Evolutionary conservation across 2,113 vertebrate species (phyloP).

Genomic region (Gallinago jamesoni): DNA sequence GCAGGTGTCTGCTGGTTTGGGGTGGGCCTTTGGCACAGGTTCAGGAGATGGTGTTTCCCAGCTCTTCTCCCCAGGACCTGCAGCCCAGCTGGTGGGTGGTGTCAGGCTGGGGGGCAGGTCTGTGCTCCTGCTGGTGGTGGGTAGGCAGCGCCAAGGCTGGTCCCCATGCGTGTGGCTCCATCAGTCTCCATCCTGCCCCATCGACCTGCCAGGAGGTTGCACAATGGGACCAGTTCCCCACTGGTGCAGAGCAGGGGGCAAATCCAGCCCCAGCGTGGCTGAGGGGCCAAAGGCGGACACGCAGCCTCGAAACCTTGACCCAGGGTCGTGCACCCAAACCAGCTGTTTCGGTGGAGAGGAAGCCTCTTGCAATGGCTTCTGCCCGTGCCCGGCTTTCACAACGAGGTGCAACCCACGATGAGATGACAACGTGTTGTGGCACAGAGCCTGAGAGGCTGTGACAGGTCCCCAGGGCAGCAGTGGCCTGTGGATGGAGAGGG

Average conservation of each 20-base stretch:
- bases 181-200: neutral
- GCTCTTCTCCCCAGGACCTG: neutral
- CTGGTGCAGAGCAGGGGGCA: rapidly evolving
- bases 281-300: rapidly evolving
- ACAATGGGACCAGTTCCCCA: rapidly evolving
- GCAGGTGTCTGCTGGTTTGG: neutral
- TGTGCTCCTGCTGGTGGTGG: neutral
- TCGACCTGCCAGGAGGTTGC: neutral
- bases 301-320: rapidly evolving
- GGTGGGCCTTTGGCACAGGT: neutral
- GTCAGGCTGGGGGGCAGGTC: neutral
- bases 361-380: neutral
- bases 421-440: neutral
- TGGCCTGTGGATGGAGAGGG: rapidly evolving
- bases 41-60: neutral
- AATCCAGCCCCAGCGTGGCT: rapidly evolving
- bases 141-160: rapidly evolving
- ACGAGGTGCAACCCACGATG: rapidly evolving
- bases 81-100: rapidly evolving
- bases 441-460: neutral
- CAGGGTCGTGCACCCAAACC: rapidly evolving
- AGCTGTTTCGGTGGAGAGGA: neutral
- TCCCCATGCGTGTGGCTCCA: rapidly evolving
- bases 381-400: neutral
- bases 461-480: neutral